Conservation (phyloP, 2,113 vertebrate species). For the Conger conger region DNA sequence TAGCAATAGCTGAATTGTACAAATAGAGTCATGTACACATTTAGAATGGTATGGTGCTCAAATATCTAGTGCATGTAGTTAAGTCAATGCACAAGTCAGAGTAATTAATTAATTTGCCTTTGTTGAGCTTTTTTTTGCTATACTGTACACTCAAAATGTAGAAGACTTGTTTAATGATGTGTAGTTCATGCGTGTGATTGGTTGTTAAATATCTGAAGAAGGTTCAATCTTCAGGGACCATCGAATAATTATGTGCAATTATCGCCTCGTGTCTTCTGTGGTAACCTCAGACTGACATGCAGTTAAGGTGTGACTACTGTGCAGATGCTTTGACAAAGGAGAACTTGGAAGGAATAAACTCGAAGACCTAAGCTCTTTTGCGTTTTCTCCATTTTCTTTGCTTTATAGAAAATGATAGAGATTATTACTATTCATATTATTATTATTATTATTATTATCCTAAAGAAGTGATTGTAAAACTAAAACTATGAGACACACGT, state of each 20-base stretch:
- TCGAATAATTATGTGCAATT: slow-evolving; percentile 94
- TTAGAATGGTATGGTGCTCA: no score
- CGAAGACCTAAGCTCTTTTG: slow-evolving; percentile 35
- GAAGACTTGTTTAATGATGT: slow-evolving; percentile 63
- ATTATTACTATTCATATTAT: no score
- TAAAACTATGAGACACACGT: no score
- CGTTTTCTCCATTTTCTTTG: not conserved
- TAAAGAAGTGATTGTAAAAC: no score
- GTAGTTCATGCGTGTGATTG: slow-evolving; percentile 71
- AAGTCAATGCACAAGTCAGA: no score
- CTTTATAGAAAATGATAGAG: no score
- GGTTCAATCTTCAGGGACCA: slow-evolving; percentile 76
- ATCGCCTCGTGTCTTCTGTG: slow-evolving; percentile 86
- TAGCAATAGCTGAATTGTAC: no score
- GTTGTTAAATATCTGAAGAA: slow-evolving; percentile 81
- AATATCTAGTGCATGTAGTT: no score
- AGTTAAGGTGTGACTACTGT: slow-evolving; percentile 80
- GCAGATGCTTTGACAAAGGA: slow-evolving; percentile 86
- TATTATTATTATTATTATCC: no score
- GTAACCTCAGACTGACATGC: slow-evolving; percentile 82
- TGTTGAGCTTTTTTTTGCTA: no score
- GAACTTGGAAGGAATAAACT: not conserved
- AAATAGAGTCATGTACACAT: no score
- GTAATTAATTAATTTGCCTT: not conserved
- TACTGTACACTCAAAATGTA: no score